phyloP scores from a whole-genome alignment of 2,113 vertebrate genomes.

The Solenodon paradoxus region DNA sequence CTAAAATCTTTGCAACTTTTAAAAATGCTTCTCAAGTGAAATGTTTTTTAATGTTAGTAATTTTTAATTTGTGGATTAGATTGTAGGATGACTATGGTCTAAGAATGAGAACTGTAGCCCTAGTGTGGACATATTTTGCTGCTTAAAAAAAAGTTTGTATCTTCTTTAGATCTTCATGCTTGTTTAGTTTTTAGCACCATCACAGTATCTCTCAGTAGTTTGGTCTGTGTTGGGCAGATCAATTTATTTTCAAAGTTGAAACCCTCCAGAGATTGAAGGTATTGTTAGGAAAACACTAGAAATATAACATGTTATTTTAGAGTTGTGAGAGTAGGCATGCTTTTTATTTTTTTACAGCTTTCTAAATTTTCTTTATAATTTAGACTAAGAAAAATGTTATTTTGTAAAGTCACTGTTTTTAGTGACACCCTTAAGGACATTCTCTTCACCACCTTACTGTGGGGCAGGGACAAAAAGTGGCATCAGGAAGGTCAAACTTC shows the following conservation, averaged over 20 bases:
- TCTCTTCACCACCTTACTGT: not conserved
- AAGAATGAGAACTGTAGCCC: not conserved
- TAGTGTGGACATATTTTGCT: not conserved
- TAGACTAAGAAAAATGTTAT: not conserved
- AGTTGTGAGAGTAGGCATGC: not conserved
- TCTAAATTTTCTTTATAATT: not conserved
- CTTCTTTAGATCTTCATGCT: not conserved
- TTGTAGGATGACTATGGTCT: not conserved
- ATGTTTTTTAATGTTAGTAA: not conserved
- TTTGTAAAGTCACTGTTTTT: not conserved
- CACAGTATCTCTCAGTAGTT: not conserved
- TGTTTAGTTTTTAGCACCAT: not conserved
- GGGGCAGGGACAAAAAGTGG: not conserved
- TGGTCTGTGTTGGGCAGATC: not conserved
- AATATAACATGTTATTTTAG: not conserved
- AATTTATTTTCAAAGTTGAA: constrained; percentile 30
- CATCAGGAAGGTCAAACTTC: not conserved
- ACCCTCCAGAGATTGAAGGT: not conserved
- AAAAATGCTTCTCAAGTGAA: not conserved
- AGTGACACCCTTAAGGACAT: not conserved
- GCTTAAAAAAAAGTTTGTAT: not conserved
- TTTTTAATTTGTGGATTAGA: not conserved
- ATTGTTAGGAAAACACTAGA: not conserved
- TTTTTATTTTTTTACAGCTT: not conserved
- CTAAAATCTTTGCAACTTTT: constrained; percentile 20